Conservation (phyloP, 2,888 invertebrate species). For the Thyatira batis region DNA sequence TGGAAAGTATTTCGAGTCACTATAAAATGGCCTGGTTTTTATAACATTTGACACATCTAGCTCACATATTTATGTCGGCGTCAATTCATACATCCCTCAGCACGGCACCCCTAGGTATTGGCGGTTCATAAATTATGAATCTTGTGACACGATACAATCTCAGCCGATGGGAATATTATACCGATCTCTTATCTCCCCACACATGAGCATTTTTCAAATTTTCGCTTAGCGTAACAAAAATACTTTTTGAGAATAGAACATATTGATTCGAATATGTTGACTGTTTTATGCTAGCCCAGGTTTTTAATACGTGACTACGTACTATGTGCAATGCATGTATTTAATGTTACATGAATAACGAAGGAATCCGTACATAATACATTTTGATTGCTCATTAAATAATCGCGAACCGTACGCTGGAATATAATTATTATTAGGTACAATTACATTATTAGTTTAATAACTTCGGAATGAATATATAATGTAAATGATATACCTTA, state of each 20-base stretch:
- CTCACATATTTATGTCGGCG: conserved; percentile 16
- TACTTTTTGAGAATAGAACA: neutral
- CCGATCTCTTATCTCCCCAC: conserved; percentile 49
- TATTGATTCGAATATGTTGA: conserved; percentile 7
- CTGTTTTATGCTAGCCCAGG: neutral
- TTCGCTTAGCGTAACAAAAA: conserved; percentile 28
- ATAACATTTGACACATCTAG: conserved; percentile 13
- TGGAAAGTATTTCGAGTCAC: too few relatives aligned
- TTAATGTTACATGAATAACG: too few relatives aligned
- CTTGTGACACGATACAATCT: conserved; percentile 70
- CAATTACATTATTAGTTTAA: too few relatives aligned
- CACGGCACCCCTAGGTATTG: conserved; percentile 52
- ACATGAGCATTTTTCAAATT: conserved; percentile 48
- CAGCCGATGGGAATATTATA: conserved; percentile 69
- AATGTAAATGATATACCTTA: too few relatives aligned
- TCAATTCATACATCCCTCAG: conserved; percentile 32
- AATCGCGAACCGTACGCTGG: too few relatives aligned
- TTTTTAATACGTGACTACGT: too few relatives aligned
- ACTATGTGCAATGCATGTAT: too few relatives aligned
- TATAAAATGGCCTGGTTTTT: too few relatives aligned
- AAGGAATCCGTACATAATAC: too few relatives aligned
- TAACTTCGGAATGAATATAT: too few relatives aligned
- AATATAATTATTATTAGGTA: too few relatives aligned
- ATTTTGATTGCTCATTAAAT: too few relatives aligned
- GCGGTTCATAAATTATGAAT: conserved; percentile 75